Conservation (phyloP, 1,140 invertebrate genomes). For the Heliconius hewitsoni region DNA sequence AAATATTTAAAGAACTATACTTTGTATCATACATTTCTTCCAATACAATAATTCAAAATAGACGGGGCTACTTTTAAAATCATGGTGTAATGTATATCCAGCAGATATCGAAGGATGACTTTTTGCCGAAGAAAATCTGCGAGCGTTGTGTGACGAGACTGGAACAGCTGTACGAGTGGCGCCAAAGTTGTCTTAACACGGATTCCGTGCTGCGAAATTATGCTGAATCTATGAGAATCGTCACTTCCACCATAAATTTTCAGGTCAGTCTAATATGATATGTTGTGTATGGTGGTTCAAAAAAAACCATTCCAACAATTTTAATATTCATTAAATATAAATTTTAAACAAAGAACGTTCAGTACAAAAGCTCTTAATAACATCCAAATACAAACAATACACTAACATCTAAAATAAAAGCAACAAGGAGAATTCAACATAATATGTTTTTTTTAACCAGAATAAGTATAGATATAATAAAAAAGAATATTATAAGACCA, state of each 20-base stretch:
- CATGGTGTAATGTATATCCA: slow-evolving; percentile 43
- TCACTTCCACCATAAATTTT: slow-evolving; percentile 84
- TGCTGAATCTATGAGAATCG: slow-evolving; percentile 84
- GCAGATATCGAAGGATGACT: slow-evolving; percentile 87
- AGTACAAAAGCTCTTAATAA: neutral
- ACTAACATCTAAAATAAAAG: neutral
- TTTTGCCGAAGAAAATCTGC: slow-evolving; percentile 86
- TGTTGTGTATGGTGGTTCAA: neutral
- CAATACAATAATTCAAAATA: neutral
- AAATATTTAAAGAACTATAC: too few relatives aligned
- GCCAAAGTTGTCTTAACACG: slow-evolving; percentile 83
- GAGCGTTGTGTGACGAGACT: slow-evolving; percentile 84
- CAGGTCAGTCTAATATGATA: slow-evolving; percentile 74
- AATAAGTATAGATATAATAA: too few relatives aligned
- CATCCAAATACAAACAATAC: neutral
- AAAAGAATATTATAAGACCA: too few relatives aligned
- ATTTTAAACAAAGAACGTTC: neutral
- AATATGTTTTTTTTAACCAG: too few relatives aligned
- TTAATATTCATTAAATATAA: neutral
- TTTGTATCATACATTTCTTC: neutral
- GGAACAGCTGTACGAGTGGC: slow-evolving; percentile 86
- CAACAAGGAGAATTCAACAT: too few relatives aligned
- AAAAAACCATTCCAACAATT: neutral
- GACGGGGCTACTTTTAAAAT: slow-evolving; percentile 1
- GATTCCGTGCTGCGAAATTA: slow-evolving; percentile 85